phyloP scores from a whole-genome alignment of 2,797 vertebrate species.

The Lindbergichthys nudifrons region DNA sequence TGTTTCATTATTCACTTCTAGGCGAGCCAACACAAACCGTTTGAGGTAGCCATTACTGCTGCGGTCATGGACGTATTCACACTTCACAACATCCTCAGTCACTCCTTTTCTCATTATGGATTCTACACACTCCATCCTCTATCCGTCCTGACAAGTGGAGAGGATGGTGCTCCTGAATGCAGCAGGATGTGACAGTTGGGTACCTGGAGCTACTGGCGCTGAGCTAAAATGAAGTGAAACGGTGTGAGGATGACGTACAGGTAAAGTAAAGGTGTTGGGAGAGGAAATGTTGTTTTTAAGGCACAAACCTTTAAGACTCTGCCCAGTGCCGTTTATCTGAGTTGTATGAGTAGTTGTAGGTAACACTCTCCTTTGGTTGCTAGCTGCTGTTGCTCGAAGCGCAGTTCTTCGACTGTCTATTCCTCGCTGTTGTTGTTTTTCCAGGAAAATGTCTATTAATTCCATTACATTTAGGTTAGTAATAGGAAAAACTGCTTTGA shows the following conservation, averaged over 20 bases:
- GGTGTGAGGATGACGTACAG: conserved; percentile 17
- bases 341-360: not conserved
- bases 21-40: not conserved
- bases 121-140: conserved; percentile 38
- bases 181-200: conserved; percentile 60
- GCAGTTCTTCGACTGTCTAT: not conserved
- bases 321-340: not conserved
- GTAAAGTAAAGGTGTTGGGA: conserved; percentile 1
- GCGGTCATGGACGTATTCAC: conserved; percentile 1
- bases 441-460: not conserved
- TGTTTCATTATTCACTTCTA: conserved; percentile 16
- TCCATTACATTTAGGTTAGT: not conserved
- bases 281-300: not conserved
- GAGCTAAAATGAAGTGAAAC: conserved; percentile 54
- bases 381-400: not conserved
- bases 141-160: conserved; percentile 64
- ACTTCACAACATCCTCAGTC: conserved; percentile 18
- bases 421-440: not conserved
- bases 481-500: not conserved
- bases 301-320: not conserved
- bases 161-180: conserved; percentile 48
- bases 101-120: conserved; percentile 23
- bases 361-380: not conserved
- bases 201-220: conserved; percentile 55
- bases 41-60: not conserved